Conservation (phyloP, 2,797 vertebrate species). For the Dendrocincla tyrannina region DNA sequence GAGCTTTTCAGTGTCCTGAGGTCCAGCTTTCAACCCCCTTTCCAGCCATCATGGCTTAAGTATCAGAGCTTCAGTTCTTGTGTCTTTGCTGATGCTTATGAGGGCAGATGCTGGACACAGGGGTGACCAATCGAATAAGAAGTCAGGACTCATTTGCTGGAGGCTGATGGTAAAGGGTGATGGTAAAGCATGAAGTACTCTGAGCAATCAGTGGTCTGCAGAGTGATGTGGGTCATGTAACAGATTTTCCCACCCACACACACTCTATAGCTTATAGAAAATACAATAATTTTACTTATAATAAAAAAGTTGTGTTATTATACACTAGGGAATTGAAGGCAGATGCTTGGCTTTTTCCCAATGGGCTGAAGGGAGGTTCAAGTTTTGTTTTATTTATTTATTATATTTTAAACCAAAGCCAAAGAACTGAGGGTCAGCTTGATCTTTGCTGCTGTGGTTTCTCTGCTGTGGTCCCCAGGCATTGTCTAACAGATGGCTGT, state of each 20-base stretch:
- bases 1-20: not conserved
- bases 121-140: not conserved
- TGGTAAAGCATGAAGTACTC: not conserved
- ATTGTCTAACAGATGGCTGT: not conserved
- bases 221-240: not conserved
- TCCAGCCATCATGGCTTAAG: not conserved
- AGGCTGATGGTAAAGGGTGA: not conserved
- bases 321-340: not conserved
- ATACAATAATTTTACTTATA: not conserved
- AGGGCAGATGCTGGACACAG: not conserved
- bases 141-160: not conserved
- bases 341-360: not conserved
- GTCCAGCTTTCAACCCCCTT: not conserved
- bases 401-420: not conserved
- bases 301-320: not conserved
- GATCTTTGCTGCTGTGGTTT: not conserved
- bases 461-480: not conserved
- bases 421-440: not conserved
- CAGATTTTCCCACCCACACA: not conserved
- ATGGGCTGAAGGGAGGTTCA: not conserved
- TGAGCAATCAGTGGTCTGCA: not conserved
- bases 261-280: not conserved
- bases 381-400: not conserved
- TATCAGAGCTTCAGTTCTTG: not conserved
- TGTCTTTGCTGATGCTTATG: not conserved